A percentile compares a stretch with the other conserved stretches of the same genome.
Conservation (phyloP, 2,797 vertebrate species). For the Alca torda region DNA sequence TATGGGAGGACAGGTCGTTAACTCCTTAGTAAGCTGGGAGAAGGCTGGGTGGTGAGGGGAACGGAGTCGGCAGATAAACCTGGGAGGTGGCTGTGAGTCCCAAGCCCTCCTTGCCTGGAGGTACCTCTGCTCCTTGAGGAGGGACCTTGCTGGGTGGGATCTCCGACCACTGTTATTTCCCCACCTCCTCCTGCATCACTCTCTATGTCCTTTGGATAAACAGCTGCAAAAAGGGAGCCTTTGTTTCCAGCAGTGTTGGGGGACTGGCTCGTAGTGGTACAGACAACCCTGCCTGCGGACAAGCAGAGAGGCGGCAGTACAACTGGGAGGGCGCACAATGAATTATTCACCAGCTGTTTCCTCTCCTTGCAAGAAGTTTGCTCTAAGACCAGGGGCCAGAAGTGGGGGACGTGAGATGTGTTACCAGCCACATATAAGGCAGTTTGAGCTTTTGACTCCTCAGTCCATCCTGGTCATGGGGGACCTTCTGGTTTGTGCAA, state of each 20-base stretch:
- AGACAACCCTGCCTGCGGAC: slow-evolving; percentile 13
- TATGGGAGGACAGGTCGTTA: background rate
- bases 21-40: background rate
- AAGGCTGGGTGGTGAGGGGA: background rate
- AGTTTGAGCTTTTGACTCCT: background rate
- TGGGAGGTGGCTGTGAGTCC: background rate
- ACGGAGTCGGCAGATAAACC: background rate
- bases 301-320: background rate
- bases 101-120: background rate
- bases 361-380: background rate
- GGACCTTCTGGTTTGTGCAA: background rate
- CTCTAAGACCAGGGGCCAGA: background rate
- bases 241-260: slow-evolving; percentile 10
- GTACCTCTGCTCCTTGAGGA: background rate
- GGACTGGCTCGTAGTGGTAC: slow-evolving; percentile 56
- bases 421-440: background rate
- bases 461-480: fast-evolving
- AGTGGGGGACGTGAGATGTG: background rate
- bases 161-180: background rate
- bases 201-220: background rate
- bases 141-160: background rate
- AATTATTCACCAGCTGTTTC: slow-evolving; percentile 44
- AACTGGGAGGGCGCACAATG: slow-evolving; percentile 19
- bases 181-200: background rate
- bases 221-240: slow-evolving; percentile 34